phyloP scores from a whole-genome alignment of 2,888 invertebrate species.

The Dryococelus australis region DNA sequence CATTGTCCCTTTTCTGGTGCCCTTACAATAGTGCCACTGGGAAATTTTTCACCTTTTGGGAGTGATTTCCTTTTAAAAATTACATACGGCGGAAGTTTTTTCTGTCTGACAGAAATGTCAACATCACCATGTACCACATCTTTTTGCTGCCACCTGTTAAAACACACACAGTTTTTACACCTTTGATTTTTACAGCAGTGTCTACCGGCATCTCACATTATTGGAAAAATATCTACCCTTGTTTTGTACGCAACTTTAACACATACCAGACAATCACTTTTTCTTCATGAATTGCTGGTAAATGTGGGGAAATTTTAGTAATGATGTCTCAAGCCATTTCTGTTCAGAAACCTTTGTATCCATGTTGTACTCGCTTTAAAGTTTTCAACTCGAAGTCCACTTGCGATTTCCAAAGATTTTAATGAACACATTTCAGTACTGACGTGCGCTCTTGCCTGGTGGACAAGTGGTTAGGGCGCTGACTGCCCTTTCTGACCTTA shows the following conservation, averaged over 20 bases:
- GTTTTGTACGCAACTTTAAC: background rate
- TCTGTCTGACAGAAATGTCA: background rate
- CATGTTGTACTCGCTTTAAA: too few species aligned
- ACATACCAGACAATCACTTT: too few species aligned
- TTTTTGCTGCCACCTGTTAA: conserved; percentile 4
- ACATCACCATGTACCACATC: conserved; percentile 16
- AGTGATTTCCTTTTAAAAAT: conserved; percentile 18
- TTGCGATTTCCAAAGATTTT: too few species aligned
- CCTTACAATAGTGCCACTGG: background rate
- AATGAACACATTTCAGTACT: too few species aligned
- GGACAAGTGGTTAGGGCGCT: too few species aligned
- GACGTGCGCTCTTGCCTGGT: too few species aligned
- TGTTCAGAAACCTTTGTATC: too few species aligned
- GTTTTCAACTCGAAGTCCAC: too few species aligned
- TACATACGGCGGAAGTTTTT: conserved; percentile 5
- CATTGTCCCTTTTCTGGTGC: background rate
- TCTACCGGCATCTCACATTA: conserved; percentile 26
- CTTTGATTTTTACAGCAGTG: conserved; percentile 25
- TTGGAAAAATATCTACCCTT: background rate
- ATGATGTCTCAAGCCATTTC: too few species aligned
- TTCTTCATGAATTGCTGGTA: too few species aligned
- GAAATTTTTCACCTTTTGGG: background rate
- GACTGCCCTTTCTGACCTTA: too few species aligned
- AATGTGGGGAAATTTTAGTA: too few species aligned
- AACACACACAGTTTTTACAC: conserved; percentile 19